phyloP scores from a whole-genome alignment of 2,113 vertebrate genomes.

The Lutjanus erythropterus region DNA sequence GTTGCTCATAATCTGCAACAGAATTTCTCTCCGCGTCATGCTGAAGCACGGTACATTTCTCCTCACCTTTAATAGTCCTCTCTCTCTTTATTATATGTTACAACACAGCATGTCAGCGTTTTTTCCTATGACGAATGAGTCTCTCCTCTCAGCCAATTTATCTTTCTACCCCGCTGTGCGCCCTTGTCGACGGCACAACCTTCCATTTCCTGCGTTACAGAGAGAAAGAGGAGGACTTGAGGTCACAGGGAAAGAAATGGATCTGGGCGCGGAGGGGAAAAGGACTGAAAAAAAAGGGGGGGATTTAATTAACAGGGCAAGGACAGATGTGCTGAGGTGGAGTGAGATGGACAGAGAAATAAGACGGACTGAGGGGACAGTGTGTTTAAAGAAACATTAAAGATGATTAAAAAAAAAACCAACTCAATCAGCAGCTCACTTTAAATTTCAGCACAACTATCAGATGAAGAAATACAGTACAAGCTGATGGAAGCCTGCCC shows the following conservation, averaged over 20 bases:
- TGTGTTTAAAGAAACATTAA: not conserved
- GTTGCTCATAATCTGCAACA: slow-evolving; percentile 32
- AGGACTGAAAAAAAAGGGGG: not conserved
- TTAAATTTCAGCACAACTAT: slow-evolving; percentile 3
- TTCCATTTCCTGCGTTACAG: slow-evolving; percentile 43
- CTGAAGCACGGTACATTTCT: slow-evolving; percentile 14
- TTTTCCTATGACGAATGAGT: slow-evolving; percentile 55
- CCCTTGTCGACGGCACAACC: slow-evolving; percentile 47
- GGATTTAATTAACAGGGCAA: slow-evolving; percentile 14
- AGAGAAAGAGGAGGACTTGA: not conserved
- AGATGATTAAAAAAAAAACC: not conserved
- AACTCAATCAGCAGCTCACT: slow-evolving; percentile 3
- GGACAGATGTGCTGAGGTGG: not conserved
- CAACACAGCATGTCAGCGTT: slow-evolving; percentile 62
- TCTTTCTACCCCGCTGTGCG: slow-evolving; percentile 55
- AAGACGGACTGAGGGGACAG: not conserved
- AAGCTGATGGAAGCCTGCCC: not conserved
- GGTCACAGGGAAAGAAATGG: slow-evolving; percentile 40
- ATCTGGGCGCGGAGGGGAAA: not conserved
- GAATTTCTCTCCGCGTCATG: not conserved
- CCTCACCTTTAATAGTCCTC: slow-evolving; percentile 28
- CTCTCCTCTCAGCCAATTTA: slow-evolving; percentile 54
- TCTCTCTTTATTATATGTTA: slow-evolving; percentile 45
- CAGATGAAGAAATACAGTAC: slow-evolving; percentile 4
- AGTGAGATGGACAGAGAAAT: not conserved